A percentile compares a stretch with the other conserved stretches of the same genome.
Conservation (phyloP, 2,888 invertebrate species). For the Aproaerema taeniolella region DNA sequence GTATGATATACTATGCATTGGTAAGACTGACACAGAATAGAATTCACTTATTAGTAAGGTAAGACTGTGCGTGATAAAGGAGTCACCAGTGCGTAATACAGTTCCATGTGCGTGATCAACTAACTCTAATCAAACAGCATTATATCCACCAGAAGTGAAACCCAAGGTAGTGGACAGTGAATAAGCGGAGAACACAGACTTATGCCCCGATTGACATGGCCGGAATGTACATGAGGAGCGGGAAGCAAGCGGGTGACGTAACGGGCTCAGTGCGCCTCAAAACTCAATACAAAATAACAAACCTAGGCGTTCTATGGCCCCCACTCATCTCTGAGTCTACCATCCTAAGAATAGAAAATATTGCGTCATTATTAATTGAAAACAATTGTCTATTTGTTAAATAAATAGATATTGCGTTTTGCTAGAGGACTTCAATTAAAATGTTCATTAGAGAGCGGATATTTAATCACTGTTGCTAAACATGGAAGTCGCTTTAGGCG, state of each 20-base stretch:
- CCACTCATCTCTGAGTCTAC: slow-evolving; percentile 82
- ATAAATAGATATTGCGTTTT: no score
- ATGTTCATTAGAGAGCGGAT: no score
- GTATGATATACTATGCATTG: no score
- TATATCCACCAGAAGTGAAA: neutral
- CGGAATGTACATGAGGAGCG: slow-evolving; percentile 7
- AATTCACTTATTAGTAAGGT: no score
- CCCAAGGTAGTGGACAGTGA: neutral
- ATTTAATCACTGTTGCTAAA: no score
- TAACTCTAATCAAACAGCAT: neutral
- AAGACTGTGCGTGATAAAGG: no score
- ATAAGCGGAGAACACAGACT: neutral
- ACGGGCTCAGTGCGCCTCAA: slow-evolving; percentile 40
- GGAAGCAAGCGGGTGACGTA: slow-evolving; percentile 15
- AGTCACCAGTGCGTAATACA: no score
- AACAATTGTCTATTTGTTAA: no score
- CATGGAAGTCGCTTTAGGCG: no score
- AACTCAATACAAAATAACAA: slow-evolving; percentile 76
- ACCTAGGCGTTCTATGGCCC: slow-evolving; percentile 83
- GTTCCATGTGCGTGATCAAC: no score
- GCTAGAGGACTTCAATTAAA: no score
- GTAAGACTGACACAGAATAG: no score
- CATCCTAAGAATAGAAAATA: slow-evolving; percentile 76
- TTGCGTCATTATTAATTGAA: slow-evolving; percentile 15
- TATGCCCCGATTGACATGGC: neutral